Base-by-base conservation (phyloP, 2,888 invertebrate species). In the Troglohyphantes excavatus region DNA sequence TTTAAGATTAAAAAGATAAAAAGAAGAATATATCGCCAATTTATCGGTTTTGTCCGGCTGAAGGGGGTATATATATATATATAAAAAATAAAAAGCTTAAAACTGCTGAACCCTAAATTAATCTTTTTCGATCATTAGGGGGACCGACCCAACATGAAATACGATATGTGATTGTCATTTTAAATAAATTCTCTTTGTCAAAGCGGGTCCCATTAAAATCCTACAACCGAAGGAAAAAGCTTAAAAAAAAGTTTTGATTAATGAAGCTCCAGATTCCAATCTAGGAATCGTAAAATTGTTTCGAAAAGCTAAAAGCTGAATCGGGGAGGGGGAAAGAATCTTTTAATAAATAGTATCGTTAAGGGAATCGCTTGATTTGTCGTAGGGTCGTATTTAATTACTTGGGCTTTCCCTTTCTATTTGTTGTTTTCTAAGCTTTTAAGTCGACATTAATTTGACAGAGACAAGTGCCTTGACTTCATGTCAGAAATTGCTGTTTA, bases 131-230 rank as follows among this genome's bases (percentile, higher is more conserved):
- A 53, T 81, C 79, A 81, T 68, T 68, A 53, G 21, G 63, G 39
- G 23, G 26, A 26, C 27, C 26, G 61, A 43, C 23, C 29, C 27
- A 46, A 68, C 68, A 68, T 29, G n/a, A 46, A 53, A 46, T 46
- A 78, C 78, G 63, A 65, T n/a, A 65, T 78, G 79, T 53, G 46
- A 81, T 81, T 81, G 79, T 67, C 68, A 68, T 81, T 68, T 67
- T 9, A 81, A 81, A 81, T 81, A 61, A 81, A 81, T 63, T 68
- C 79, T 6, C 79, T 81, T 81, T 81, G 68, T 81, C 43, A 46
- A 68, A 67, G 19, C 26, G 26, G 27, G n/a, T 33, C 68, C 68
- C 79, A 81, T 81, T 81, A 81, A 67, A 67, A 19, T 29, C 13
- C 43, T 23, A 19, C 6, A 26, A 29, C 27, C 23, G 19, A 53